A percentile compares a stretch with the other conserved stretches of the same genome.
These are phyloP conservation scores for Montipora capricornis DNA, from an alignment of 64 coral and sea anemone genomes.

Conservation along the genomic window DNA sequence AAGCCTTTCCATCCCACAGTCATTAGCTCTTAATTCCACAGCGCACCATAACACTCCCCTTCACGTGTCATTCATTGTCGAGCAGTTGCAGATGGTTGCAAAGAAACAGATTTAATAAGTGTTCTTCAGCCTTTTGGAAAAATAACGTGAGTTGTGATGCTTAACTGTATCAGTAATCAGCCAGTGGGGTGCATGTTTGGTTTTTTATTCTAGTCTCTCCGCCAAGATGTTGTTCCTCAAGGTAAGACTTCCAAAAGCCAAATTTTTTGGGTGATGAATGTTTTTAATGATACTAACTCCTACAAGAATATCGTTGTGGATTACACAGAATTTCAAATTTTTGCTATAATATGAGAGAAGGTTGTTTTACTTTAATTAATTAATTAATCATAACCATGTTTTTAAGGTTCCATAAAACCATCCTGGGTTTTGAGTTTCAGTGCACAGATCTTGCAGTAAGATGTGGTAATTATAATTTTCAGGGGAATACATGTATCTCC, in stretches of 20 bases:
- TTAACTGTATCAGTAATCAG: background rate
- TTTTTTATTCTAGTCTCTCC: background rate
- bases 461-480: too few relatives aligned
- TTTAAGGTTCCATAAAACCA: too few relatives aligned
- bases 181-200: background rate
- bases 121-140: slow-evolving; percentile 98
- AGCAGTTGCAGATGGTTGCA: slow-evolving; percentile 97
- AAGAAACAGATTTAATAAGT: slow-evolving; percentile 94
- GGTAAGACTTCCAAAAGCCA: background rate
- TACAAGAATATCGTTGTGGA: too few relatives aligned
- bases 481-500: too few relatives aligned
- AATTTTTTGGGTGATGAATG: background rate
- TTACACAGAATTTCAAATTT: too few relatives aligned
- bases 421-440: too few relatives aligned
- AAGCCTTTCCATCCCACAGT: slow-evolving; percentile 56
- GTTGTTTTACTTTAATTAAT: too few relatives aligned
- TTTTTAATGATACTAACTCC: too few relatives aligned
- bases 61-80: slow-evolving; percentile 95
- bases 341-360: too few relatives aligned
- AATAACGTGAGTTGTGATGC: slow-evolving; percentile 89
- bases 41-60: slow-evolving; percentile 95
- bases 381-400: too few relatives aligned
- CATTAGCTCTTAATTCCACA: slow-evolving; percentile 73
- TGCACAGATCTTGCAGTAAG: too few relatives aligned
- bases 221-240: background rate